phyloP scores from a whole-genome alignment of 2,113 vertebrate species.

The Pollachius pollachius region DNA sequence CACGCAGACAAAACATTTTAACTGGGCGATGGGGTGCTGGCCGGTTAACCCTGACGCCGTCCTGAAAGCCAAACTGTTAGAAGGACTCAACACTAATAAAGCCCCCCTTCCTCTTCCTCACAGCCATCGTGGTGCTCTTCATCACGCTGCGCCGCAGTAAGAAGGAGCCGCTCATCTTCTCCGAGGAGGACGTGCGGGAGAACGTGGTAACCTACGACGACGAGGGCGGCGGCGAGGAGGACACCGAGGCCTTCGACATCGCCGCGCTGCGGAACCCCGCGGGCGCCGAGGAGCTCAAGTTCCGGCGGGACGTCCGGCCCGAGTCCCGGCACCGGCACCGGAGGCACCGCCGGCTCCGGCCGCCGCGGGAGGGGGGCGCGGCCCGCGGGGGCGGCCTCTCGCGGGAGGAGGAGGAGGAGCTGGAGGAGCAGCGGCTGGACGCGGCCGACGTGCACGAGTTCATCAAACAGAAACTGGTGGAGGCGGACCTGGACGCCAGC shows the following conservation, averaged over 20 bases:
- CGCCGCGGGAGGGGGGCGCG: slow-evolving; percentile 26
- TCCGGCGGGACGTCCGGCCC: slow-evolving; percentile 86
- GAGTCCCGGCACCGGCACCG: slow-evolving; percentile 63
- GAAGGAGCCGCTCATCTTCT: slow-evolving; percentile 93
- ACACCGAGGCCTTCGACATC: slow-evolving; percentile 97
- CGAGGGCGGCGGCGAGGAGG: slow-evolving; percentile 93
- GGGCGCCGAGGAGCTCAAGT: slow-evolving; percentile 90
- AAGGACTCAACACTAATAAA: neutral
- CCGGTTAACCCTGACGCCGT: neutral
- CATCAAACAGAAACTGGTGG: slow-evolving; percentile 87
- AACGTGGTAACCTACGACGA: slow-evolving; percentile 97
- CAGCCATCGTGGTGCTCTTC: slow-evolving; percentile 94
- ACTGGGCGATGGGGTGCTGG: too few species aligned
- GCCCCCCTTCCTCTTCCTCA: slow-evolving; percentile 8
- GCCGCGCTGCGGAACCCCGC: slow-evolving; percentile 88
- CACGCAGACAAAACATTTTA: too few species aligned
- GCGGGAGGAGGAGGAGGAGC: slow-evolving; percentile 35
- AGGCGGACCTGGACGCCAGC: slow-evolving; percentile 87
- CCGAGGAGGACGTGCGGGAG: slow-evolving; percentile 93
- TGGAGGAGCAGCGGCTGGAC: slow-evolving; percentile 69
- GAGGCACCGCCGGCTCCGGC: too few species aligned
- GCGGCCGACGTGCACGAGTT: slow-evolving; percentile 82
- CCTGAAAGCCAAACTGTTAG: neutral
- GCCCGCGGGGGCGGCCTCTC: neutral
- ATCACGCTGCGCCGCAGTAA: slow-evolving; percentile 89